Percentiles rank a stretch among this genome's conserved stretches.
Evolutionary conservation across 2,888 invertebrate genomes (phyloP).

Genomic region (Caenorhabditis sp.): DNA sequence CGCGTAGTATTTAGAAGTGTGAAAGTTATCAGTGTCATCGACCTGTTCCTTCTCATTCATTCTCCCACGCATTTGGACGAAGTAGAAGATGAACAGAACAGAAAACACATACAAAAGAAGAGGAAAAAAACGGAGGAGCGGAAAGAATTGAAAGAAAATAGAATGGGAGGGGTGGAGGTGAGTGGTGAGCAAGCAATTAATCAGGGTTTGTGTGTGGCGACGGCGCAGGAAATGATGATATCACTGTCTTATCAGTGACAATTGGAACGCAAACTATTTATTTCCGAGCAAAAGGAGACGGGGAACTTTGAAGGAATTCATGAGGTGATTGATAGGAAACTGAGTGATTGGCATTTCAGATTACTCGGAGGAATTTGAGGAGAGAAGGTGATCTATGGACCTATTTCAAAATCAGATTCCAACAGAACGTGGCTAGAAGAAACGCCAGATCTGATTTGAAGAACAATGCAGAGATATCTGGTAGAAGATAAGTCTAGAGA

Average conservation of each 20-base stretch:
- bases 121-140: conserved; percentile 7
- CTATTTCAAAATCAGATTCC: no score
- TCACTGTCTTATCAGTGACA: conserved; percentile 47
- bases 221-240: conserved; percentile 44
- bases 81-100: conserved; percentile 8
- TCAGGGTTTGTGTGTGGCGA: conserved; percentile 25
- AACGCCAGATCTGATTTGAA: no score
- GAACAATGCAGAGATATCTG: no score
- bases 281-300: conserved; percentile 15
- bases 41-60: conserved; percentile 3
- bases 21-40: conserved; percentile 19
- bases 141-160: conserved; percentile 23
- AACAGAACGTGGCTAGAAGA: no score
- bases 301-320: conserved; percentile 19
- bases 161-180: conserved; percentile 18
- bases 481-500: no score
- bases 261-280: conserved; percentile 48
- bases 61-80: conserved; percentile 12
- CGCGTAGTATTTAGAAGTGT: neutral
- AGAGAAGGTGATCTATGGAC: no score
- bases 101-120: conserved; percentile 22
- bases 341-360: conserved; percentile 25
- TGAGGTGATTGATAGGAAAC: conserved; percentile 4
- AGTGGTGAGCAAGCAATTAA: conserved; percentile 58
- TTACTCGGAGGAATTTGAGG: conserved; percentile 12